Percentiles rank a stretch among this genome's conserved stretches.
These are phyloP conservation scores for Lymantria monacha DNA, from an alignment of 2,888 invertebrate species.

Conservation along the genomic window DNA sequence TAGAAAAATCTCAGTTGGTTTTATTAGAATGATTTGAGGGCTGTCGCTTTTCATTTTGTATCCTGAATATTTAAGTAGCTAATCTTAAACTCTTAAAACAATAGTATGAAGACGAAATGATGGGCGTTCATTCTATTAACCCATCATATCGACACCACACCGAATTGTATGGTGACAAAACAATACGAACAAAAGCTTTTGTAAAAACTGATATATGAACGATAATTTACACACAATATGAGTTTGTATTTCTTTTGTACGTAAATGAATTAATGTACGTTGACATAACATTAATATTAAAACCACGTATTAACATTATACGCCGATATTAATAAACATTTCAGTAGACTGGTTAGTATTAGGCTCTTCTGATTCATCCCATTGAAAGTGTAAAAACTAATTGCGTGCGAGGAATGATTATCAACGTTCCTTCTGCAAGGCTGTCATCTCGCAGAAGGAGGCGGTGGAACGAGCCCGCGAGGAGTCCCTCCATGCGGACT, in stretches of 20 bases:
- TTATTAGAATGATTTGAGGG: no score
- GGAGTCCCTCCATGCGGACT: no score
- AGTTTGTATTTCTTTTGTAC: constrained; percentile 19
- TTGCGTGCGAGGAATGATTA: no score
- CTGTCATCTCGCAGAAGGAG: no score
- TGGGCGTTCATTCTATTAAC: constrained; percentile 28
- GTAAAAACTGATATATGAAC: constrained; percentile 19
- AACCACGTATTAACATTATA: constrained; percentile 20
- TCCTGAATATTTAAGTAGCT: no score
- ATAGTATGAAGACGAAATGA: constrained; percentile 16
- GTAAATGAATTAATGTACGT: constrained; percentile 11
- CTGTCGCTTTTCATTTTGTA: no score
- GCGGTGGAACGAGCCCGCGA: no score
- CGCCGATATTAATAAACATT: constrained; percentile 2
- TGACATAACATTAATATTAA: constrained; percentile 30
- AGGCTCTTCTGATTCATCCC: no score
- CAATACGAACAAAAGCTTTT: constrained; percentile 31
- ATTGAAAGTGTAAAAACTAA: no score
- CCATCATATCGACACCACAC: constrained; percentile 22
- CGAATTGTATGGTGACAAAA: constrained; percentile 17
- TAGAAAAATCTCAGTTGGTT: no score
- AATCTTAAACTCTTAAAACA: not conserved
- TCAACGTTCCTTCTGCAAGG: no score
- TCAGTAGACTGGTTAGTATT: not conserved
- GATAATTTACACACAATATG: constrained; percentile 41